Percentiles rank a stretch among this genome's conserved stretches.
phyloP scores from a whole-genome alignment of 2,113 vertebrate species.

The Orycteropus afer region DNA sequence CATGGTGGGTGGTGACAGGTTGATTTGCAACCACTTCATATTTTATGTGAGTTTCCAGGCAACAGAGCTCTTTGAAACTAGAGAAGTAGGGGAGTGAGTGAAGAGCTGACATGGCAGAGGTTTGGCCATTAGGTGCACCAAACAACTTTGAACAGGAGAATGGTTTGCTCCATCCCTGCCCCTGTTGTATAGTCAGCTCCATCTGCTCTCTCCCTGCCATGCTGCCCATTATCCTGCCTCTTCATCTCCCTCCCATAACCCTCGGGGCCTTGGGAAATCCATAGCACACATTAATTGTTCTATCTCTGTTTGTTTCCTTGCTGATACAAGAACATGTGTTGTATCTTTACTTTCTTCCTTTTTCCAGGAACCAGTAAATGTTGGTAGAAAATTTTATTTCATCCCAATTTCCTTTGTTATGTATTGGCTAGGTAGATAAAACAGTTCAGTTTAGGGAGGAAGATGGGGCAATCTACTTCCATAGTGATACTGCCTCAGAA shows the following conservation, averaged over 20 bases:
- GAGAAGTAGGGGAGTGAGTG: background rate
- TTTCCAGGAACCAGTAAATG: too few relatives aligned
- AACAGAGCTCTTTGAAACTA: slow-evolving; percentile 56
- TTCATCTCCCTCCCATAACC: background rate
- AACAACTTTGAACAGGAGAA: background rate
- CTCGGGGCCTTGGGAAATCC: background rate
- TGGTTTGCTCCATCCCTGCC: too few relatives aligned
- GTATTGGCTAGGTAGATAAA: slow-evolving; percentile 5
- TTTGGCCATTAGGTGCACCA: background rate
- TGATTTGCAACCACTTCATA: slow-evolving; percentile 13
- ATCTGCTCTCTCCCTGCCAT: too few relatives aligned
- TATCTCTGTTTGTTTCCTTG: background rate
- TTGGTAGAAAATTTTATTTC: background rate
- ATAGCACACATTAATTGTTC: background rate
- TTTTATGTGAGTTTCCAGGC: slow-evolving; percentile 62
- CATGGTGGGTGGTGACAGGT: background rate
- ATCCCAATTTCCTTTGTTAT: background rate
- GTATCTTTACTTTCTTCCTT: background rate
- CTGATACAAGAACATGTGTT: background rate
- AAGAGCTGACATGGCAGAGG: background rate
- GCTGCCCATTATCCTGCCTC: too few relatives aligned
- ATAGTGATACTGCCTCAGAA: too few relatives aligned
- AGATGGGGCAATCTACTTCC: too few relatives aligned
- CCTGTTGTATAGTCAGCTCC: too few relatives aligned
- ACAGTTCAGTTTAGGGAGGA: background rate